Evolutionary conservation across 30 jellyfish, hydroid and myxozoan genomes (phyloP).

Genomic region (Cassiopea xamachana): DNA sequence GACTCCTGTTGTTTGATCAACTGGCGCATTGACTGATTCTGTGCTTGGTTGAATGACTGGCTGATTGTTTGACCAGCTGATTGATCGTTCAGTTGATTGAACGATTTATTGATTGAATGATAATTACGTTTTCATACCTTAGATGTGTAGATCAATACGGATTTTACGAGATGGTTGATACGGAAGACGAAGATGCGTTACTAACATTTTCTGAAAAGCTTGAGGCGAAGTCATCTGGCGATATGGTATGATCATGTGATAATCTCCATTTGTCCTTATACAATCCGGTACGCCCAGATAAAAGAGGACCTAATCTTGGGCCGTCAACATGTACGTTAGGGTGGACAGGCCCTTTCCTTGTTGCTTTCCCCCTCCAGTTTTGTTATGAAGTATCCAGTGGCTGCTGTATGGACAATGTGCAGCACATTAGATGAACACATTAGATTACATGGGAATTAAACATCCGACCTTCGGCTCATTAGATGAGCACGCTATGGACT

Average conservation of each 20-base stretch:
- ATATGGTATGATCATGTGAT: slow-evolving; percentile 21
- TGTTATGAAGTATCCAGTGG: no score
- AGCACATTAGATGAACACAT: no score
- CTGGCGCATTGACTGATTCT: background rate
- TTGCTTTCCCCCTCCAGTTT: no score
- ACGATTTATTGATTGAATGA: background rate
- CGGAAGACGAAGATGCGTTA: slow-evolving; percentile 68
- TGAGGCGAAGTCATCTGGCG: slow-evolving; percentile 53
- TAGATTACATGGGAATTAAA: no score
- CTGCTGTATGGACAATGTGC: no score
- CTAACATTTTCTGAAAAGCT: slow-evolving; percentile 71
- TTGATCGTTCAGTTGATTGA: background rate
- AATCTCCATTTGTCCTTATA: no score
- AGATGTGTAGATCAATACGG: slow-evolving; percentile 88
- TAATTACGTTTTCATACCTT: background rate
- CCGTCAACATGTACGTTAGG: no score
- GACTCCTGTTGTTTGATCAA: background rate
- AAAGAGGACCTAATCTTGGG: no score
- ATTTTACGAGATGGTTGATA: slow-evolving; percentile 73
- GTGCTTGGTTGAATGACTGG: background rate
- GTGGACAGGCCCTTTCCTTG: no score
- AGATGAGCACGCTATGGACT: no score
- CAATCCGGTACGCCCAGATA: no score
- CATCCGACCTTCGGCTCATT: no score
- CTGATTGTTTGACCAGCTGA: background rate